Conservation (phyloP, 2,797 vertebrate species). For the Ispidina lecontei region DNA sequence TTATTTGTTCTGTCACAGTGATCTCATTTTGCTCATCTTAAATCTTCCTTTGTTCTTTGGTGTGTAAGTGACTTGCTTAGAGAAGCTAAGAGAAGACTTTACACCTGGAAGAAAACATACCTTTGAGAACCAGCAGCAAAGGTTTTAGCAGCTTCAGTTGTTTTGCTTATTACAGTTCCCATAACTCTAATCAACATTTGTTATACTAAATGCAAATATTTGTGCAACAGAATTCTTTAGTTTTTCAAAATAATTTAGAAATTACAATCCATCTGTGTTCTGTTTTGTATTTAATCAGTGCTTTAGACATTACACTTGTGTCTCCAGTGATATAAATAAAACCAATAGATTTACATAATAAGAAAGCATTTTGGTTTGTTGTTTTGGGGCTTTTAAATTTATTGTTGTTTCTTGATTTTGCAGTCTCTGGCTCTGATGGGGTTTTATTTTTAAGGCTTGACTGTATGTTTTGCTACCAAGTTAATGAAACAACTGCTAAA, state of each 20-base stretch:
- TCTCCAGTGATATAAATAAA: neutral
- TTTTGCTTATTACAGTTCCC: neutral
- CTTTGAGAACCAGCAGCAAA: neutral
- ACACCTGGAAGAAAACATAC: neutral
- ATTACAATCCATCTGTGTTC: neutral
- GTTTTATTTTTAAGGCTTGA: neutral
- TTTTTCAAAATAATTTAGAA: neutral
- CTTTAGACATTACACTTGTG: neutral
- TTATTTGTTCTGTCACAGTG: neutral
- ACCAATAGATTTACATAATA: neutral
- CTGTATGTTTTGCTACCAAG: neutral
- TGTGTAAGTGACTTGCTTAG: neutral
- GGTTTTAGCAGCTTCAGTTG: neutral
- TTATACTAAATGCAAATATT: neutral
- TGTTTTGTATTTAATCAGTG: neutral
- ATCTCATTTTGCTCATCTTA: conserved; percentile 23
- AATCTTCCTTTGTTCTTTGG: neutral
- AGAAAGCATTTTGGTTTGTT: neutral
- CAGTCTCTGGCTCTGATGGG: neutral
- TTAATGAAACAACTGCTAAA: neutral
- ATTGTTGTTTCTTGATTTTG: neutral
- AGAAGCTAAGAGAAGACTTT: neutral
- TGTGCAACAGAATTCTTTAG: neutral
- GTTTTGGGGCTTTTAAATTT: neutral
- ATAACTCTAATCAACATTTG: neutral